Base-by-base conservation (phyloP, 2,797 vertebrate species). In the Micromesistius poutassou region DNA sequence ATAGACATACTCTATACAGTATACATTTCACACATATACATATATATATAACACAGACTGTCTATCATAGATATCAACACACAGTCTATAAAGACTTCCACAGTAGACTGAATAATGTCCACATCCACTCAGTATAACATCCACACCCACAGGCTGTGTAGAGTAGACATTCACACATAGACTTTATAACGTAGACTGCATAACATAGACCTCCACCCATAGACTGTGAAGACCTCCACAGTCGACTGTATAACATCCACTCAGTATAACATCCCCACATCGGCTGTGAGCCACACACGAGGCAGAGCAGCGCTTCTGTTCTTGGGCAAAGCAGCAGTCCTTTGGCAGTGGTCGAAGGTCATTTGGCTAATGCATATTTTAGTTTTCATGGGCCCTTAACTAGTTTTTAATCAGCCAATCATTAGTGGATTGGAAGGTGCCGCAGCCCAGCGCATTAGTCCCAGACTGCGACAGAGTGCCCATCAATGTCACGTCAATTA, bases 361-460 rank as follows among this genome's bases (percentile, higher is more conserved):
- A 86, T 94, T 94, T 84, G 91, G 95, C 96, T 96, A 97, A 96
- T 96, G 94, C 93, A 93, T 85, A 87, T 94, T 96, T 95, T 94
- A 92, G 94, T 95, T 96, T 95, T 95, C 95, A 94, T 94, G 93
- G 95, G 93, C 93, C 95, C 93, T 94, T 95, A 97, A 97, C 94
- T 95, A 90, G 94, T 94, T 97, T 96, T 97, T 97, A 97, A 97
- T 97, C 95, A 96, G 95, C 86, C 30, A 92, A 93, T 97, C 96
- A 97, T 95, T 92, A 95, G 94, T 76, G 89, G 94, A 95, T 86
- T 84, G 94, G 93, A 95, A 94, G 88, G 87, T 91, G 79, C 91
- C 78, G 78, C 78, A 82, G 92, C 70, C 25, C 25, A 35, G 87
- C 90, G 90, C 90, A 90, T 46, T 86, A 85, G 92, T 87, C 84